Conservation (phyloP, 2,888 invertebrate genomes). For the Rambutsinella grinnellia region DNA sequence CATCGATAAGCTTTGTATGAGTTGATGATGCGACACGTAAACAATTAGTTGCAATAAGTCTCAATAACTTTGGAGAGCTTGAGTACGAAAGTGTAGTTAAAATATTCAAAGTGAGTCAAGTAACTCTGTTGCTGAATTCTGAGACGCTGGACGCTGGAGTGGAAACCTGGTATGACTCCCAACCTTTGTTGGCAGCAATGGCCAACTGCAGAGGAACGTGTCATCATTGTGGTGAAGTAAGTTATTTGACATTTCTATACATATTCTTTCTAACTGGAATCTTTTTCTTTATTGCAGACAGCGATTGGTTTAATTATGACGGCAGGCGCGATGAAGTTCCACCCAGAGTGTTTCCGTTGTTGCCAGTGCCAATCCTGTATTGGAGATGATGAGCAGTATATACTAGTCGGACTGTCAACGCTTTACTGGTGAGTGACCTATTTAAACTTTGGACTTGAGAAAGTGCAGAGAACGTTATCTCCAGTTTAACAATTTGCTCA, state of each 20-base stretch:
- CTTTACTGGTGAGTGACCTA: conserved; percentile 85
- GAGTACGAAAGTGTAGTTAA: no score
- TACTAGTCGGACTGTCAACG: conserved; percentile 89
- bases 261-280: conserved; percentile 2
- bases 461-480: no score
- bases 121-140: neutral
- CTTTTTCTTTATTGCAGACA: conserved; percentile 53
- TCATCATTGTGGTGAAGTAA: conserved; percentile 86
- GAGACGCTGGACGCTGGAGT: conserved; percentile 49
- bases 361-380: conserved; percentile 84
- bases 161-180: conserved; percentile 50
- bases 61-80: no score
- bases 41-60: no score
- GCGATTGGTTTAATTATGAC: conserved; percentile 88
- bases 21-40: no score
- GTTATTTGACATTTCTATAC: conserved; percentile 14
- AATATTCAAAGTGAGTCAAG: neutral
- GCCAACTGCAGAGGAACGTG: conserved; percentile 89
- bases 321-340: conserved; percentile 94
- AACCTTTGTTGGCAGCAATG: conserved; percentile 67
- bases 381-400: conserved; percentile 93
- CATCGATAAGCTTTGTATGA: no score
- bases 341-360: conserved; percentile 96
- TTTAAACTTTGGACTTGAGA: no score
- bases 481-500: no score